Base-by-base conservation (phyloP, 35 echinoderm and acorn worm genomes). In the Patiria miniata region DNA sequence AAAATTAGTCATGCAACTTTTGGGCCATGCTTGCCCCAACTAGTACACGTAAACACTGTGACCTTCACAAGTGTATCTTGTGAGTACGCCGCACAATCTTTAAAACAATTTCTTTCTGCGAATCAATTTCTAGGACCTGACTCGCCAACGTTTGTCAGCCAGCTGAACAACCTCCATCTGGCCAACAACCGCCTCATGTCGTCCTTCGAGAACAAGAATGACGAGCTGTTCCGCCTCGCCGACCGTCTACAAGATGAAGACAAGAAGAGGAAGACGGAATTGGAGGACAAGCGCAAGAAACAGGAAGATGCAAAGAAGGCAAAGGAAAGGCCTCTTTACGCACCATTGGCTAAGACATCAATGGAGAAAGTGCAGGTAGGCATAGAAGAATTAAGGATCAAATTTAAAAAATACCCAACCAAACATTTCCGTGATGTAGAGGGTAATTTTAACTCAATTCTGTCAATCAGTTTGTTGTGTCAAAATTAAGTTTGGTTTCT, bases 141-240 rank as follows among this genome's bases (percentile, higher is more conserved):
- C 29, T 73, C 65, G 0, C 82, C 82, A 2, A 61, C 53, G 30
- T 84, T 59, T 37, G 82, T 84, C 29, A 84, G 82, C 53, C 53
- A 53, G 37, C 37, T 84, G 36, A 84, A 84, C 15, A 84, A 73
- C 29, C 65, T 73, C 65, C 34, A 73, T 34, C 47, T 86, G 14
- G 84, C 68, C 10, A 52, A 32, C 16, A 86, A 77, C 9, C 79
- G 87, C 21, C 56, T 95, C 19, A 51, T 91, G 39, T 86, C 91
- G 47, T 51, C 83, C 37, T 81, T 95, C 28, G 44, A 95, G 40
- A 81, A 86, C 81, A 92, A 90, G 69, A 95, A 92, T 54, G 85
- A 89, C 53, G 81, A 89, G 21, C 86, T 92, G 40, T 85, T 83
- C 39, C 53, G 86, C 39, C 90, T 95, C 10, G 93, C 90, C 37